These are phyloP conservation scores for Oryzias woworae DNA, from an alignment of 2,113 vertebrate genomes.

Conservation along the genomic window DNA sequence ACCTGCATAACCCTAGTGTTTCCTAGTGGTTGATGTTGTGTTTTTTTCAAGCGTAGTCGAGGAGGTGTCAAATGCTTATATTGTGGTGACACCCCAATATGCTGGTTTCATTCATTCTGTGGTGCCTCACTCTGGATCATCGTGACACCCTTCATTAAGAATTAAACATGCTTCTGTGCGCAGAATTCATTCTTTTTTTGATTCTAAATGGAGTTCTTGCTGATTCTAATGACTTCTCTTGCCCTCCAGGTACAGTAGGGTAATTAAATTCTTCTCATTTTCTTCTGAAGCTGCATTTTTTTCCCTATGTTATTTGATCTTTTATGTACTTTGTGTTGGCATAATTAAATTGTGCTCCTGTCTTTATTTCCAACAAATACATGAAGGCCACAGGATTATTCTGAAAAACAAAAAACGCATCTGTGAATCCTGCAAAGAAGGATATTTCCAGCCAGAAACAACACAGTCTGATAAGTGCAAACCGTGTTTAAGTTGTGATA, in stretches of 20 bases:
- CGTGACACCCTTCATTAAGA: neutral
- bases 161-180: constrained; percentile 31
- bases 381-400: constrained; percentile 24
- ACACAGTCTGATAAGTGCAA: neutral
- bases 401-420: rapidly evolving
- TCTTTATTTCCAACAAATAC: constrained; percentile 14
- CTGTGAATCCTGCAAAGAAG: constrained; percentile 21
- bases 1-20: too few relatives aligned
- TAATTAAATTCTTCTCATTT: neutral
- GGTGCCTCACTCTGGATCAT: neutral
- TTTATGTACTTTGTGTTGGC: neutral
- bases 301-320: neutral
- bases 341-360: neutral
- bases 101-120: neutral
- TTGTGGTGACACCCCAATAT: too few relatives aligned
- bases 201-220: constrained; percentile 1
- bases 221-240: neutral
- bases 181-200: constrained; percentile 21
- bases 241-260: constrained; percentile 48
- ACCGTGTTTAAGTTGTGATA: neutral
- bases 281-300: neutral
- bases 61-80: too few relatives aligned
- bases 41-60: too few relatives aligned
- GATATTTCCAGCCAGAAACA: neutral
- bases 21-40: too few relatives aligned